Conservation (phyloP, 2,113 vertebrate species). For the Dicaeum eximium region DNA sequence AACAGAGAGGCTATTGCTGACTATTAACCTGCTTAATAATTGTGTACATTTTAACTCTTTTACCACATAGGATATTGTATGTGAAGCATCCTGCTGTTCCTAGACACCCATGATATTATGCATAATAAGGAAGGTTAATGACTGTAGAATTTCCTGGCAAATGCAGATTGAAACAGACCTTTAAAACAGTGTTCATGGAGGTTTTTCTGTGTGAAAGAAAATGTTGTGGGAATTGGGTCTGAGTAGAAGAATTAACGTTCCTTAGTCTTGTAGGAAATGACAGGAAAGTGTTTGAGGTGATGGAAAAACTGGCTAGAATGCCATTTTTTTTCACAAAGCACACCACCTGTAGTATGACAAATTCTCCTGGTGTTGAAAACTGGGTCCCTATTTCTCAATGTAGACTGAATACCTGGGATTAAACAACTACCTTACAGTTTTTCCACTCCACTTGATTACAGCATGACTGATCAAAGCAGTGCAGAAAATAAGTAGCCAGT, state of each 20-base stretch:
- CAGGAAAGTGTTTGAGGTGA: neutral
- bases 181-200: neutral
- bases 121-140: neutral
- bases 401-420: neutral
- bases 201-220: neutral
- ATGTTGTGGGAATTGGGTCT: neutral
- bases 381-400: neutral
- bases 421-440: neutral
- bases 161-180: neutral
- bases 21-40: neutral
- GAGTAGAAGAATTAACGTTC: neutral
- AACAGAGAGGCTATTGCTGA: neutral
- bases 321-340: neutral
- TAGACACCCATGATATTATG: neutral
- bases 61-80: neutral
- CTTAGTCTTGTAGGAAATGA: neutral
- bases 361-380: neutral
- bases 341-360: neutral
- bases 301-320: neutral
- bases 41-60: neutral
- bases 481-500: neutral
- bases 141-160: neutral
- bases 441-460: neutral
- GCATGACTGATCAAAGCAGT: neutral
- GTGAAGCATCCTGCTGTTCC: conserved; percentile 2